Evolutionary conservation across 2,888 invertebrate genomes (phyloP), one percentile per base, ranked within the genome.

Genomic region (Dolichomitus sp.): DNA sequence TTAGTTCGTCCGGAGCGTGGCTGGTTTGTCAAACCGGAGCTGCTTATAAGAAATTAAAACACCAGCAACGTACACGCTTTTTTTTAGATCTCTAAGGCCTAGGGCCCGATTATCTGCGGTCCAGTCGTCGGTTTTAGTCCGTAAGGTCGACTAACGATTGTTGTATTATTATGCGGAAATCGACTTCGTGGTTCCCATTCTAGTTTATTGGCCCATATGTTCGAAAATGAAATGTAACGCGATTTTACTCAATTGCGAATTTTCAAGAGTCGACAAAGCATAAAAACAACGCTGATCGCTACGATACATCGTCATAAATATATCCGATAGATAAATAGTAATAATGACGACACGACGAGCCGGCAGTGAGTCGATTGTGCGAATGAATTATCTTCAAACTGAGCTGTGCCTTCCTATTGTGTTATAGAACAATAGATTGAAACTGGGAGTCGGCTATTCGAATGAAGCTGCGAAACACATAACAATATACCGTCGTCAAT

Each of bases 331-430:
- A 59, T n/a, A 57, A n/a, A 59, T 45, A 57, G 61, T 17, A 57
- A 77, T 69, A 69, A 68, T 11, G 40, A 54, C 45, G 33, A 61
- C 12, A 76, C 27, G n/a, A 52, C n/a, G n/a, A 61, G 37, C 33
- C 37, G 33, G 17, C 40, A 30, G 19, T 19, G 23, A 5, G 68
- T 48, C 27, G 50, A 57, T 66, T 50, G 48, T 69, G 63, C 70
- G 70, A 70, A 70, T 37, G 42, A 54, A 70, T 70, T 33, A 78
- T 52, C 63, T 70, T 52, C 40, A 70, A 70, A 78, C 70, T 78
- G 70, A 63, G 78, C 66, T 79, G 78, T 79, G 78, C 78, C 65
- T 79, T 66, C 48, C 78, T 66, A 72, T 79, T 79, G 54, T 66
- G 40, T 79, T 79, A 57, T 79, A 72, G 65, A 66, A 65, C 59